These are phyloP conservation scores for Troides oblongomaculatus DNA, from an alignment of 2,888 invertebrate species.

Conservation along the genomic window DNA sequence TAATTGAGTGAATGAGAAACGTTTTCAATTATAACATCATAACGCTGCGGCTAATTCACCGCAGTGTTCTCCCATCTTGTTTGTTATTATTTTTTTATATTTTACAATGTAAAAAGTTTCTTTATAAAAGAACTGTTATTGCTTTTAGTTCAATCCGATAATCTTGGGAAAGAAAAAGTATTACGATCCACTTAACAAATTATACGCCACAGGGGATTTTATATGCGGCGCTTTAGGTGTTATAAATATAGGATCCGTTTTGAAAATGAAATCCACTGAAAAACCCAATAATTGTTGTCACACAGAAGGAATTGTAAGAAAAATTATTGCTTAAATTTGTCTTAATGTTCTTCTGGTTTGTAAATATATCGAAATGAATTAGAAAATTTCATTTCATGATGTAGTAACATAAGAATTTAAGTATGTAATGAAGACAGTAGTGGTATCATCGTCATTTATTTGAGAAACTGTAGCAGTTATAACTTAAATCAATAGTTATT, in stretches of 20 bases:
- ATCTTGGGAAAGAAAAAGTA: background rate
- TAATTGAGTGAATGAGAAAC: conserved; percentile 75
- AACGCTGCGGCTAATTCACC: conserved; percentile 33
- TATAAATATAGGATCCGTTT: background rate
- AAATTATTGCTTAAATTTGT: too few relatives aligned
- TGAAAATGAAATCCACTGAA: too few relatives aligned
- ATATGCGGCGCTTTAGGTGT: background rate
- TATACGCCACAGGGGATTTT: background rate
- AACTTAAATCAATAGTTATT: conserved; percentile 2
- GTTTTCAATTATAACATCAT: conserved; percentile 72
- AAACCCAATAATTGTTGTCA: too few relatives aligned
- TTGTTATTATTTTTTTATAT: conserved; percentile 15
- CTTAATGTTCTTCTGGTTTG: too few relatives aligned
- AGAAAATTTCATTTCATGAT: too few relatives aligned
- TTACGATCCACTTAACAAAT: background rate
- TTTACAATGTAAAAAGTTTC: conserved; percentile 14
- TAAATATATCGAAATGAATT: too few relatives aligned
- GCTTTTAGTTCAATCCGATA: conserved; percentile 5
- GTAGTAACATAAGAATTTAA: too few relatives aligned
- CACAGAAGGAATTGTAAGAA: too few relatives aligned
- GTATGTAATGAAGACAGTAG: too few relatives aligned
- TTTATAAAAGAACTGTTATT: background rate
- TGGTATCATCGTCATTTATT: too few relatives aligned
- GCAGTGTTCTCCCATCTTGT: conserved; percentile 23
- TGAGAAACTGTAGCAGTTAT: too few relatives aligned